These are phyloP conservation scores for Catharus bicknelli DNA, from an alignment of 2,113 vertebrate genomes.

Conservation along the genomic window DNA sequence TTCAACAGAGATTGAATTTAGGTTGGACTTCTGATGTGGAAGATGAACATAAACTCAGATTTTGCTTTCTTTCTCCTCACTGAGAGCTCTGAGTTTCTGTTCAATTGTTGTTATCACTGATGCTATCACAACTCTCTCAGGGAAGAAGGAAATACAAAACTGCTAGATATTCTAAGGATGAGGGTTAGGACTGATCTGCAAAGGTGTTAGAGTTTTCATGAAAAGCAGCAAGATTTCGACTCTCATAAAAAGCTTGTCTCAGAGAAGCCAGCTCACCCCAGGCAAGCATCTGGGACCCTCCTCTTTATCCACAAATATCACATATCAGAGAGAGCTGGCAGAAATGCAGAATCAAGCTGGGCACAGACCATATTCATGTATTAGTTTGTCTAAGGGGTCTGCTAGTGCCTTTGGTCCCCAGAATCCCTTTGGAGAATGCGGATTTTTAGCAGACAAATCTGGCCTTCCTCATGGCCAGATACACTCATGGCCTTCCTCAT, in stretches of 20 bases:
- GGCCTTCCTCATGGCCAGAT: neutral
- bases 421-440: neutral
- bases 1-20: neutral
- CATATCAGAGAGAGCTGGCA: neutral
- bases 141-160: neutral
- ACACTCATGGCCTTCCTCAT: neutral
- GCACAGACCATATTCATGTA: fast-evolving
- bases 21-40: neutral
- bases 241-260: neutral
- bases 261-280: neutral
- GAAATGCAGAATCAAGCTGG: neutral
- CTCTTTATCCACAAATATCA: neutral
- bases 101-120: neutral
- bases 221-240: neutral
- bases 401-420: fast-evolving
- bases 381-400: neutral
- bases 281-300: neutral
- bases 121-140: neutral
- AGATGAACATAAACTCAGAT: neutral
- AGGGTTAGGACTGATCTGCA: neutral
- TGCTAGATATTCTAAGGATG: neutral
- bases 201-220: neutral
- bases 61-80: neutral
- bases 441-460: neutral
- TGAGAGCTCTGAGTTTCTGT: neutral